These are phyloP conservation scores for Syrphus vitripennis DNA, from an alignment of 2,888 invertebrate species.

Conservation along the genomic window DNA sequence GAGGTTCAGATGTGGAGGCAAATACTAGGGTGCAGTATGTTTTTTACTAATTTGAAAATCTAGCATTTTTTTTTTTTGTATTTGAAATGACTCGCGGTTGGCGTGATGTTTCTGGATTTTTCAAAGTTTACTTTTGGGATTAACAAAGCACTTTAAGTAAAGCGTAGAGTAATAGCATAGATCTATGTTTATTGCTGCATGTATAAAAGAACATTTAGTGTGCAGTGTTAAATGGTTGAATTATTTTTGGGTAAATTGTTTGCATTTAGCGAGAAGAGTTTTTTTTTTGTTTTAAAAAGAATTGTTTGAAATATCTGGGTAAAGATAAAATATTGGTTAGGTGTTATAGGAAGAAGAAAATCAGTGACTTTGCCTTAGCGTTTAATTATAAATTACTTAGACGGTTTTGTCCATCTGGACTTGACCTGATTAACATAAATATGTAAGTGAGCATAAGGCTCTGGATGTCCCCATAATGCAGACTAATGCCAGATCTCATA, in stretches of 20 bases:
- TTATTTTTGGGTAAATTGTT: constrained; percentile 59
- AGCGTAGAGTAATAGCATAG: background rate
- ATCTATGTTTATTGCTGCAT: background rate
- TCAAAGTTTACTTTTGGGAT: constrained; percentile 57
- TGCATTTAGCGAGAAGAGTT: constrained; percentile 49
- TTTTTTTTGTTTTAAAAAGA: no score
- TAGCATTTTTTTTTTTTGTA: constrained; percentile 27
- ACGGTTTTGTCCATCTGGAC: no score
- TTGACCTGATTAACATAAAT: no score
- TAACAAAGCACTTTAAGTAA: constrained; percentile 62
- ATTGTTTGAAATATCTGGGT: no score
- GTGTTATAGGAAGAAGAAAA: no score
- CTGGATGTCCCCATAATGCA: no score
- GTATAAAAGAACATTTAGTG: background rate
- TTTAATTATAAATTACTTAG: no score
- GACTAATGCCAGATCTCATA: no score
- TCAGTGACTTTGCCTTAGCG: no score
- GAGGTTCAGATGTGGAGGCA: background rate
- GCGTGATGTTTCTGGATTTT: constrained; percentile 57
- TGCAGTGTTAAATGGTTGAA: constrained; percentile 57
- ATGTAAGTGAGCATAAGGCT: no score
- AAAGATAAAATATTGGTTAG: background rate
- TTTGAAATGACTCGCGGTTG: constrained; percentile 33
- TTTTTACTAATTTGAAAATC: constrained; percentile 7
- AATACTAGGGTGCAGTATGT: background rate